A percentile compares a stretch with the other conserved stretches of the same genome.
These are phyloP conservation scores for Diabrotica undecimpunctata DNA, from an alignment of 1,140 invertebrate species.

Conservation along the genomic window DNA sequence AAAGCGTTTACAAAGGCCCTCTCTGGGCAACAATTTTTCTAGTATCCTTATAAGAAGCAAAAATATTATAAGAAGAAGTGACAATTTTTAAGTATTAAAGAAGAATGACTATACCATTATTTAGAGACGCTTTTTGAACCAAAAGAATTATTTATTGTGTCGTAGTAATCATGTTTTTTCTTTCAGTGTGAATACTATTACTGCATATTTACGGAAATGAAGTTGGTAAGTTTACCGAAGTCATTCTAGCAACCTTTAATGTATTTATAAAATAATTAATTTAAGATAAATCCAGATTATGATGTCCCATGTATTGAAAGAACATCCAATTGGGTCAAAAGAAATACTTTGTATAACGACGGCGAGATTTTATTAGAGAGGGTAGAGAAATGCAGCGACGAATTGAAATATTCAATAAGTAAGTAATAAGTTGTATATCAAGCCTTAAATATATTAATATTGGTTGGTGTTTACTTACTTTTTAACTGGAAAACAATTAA, in stretches of 20 bases:
- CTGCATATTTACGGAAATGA: conserved; percentile 36
- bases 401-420: conserved; percentile 13
- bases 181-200: conserved; percentile 43
- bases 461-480: too few species aligned
- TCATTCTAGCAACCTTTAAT: too few species aligned
- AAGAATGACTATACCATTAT: too few species aligned
- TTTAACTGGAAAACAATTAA: too few species aligned
- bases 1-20: too few species aligned
- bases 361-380: conserved; percentile 23
- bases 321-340: conserved; percentile 31
- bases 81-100: too few species aligned
- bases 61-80: too few species aligned
- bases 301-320: conserved; percentile 28
- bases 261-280: background rate
- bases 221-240: conserved; percentile 30
- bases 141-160: too few species aligned
- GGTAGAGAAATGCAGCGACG: conserved; percentile 23
- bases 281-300: conserved; percentile 27
- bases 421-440: background rate
- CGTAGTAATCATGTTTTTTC: conserved; percentile 12
- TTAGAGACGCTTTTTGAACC: too few species aligned
- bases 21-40: too few species aligned
- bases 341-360: conserved; percentile 32
- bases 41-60: too few species aligned
- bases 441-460: too few species aligned